Evolutionary conservation across 1,140 invertebrate genomes (phyloP), one percentile per base, ranked within the genome.

Genomic region (Chlorops oryzae): DNA sequence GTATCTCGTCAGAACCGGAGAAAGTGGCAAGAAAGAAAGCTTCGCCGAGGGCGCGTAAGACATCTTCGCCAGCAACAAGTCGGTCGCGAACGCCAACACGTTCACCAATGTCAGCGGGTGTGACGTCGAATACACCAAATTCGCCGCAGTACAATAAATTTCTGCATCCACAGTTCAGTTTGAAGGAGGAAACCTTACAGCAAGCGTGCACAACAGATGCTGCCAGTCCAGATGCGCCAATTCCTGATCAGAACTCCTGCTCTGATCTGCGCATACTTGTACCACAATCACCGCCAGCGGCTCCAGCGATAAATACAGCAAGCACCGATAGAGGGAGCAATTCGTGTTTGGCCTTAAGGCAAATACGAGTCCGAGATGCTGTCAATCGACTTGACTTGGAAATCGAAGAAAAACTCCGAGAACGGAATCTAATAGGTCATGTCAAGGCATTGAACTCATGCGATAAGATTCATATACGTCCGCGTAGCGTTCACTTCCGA

Each of bases 401-500:
- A 27, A 63, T 90, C 5, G 83, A 91, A 46, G 73, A 79, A 9
- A 74, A 70, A 39, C 72, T 90, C 9, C 74, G 73, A 2, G 77
- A 78, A 20, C 73, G 78, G 7, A 78, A 82, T 23, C 69, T 86
- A 2, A 91, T 94, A 51, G 91, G 91, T 0, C 79, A 77, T 32
- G 79, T 88, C 27, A 74, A 74, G 41, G 73, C 76, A 15, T 72
- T 73, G 4, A 75, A 73, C 47, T 67, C 70, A 13, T 70, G 72
- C 34, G 80, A 82, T 59, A 78, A 77, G 71, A 63, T 81, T 28
- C 79, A 79, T 27, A 80, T 89, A 23, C 74, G 77, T 1, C 61
- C 74, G 7, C 60, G 74, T 22, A 73, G 74, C 45, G 87, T 94
- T 6, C 88, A 83, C 49, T 95, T 95, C 69, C 85, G 86, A 35